Percentiles rank a stretch among this genome's conserved stretches.
Evolutionary conservation across 2,113 vertebrate genomes (phyloP).

Genomic region (Forbesichthys agassizii): DNA sequence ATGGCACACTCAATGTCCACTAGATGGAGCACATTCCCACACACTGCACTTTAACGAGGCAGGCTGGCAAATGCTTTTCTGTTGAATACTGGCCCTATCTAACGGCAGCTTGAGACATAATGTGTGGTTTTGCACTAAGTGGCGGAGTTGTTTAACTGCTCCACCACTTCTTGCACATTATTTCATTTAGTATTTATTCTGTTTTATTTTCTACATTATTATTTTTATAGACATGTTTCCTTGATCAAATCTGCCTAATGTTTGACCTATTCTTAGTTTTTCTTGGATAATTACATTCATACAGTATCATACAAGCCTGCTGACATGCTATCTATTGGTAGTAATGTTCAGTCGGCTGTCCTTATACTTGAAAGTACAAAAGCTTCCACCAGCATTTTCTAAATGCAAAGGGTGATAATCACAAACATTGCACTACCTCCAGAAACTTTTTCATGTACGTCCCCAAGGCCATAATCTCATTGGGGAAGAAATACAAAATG

Average conservation of each 20-base stretch:
- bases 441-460: neutral
- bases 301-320: neutral
- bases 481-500: no score
- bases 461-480: no score
- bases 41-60: neutral
- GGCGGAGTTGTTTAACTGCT: neutral
- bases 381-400: slow-evolving; percentile 47
- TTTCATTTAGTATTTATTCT: slow-evolving; percentile 18
- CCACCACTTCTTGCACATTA: slow-evolving; percentile 39
- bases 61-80: slow-evolving; percentile 9
- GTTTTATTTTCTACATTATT: slow-evolving; percentile 10
- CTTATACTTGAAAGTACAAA: slow-evolving; percentile 40
- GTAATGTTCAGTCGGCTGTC: slow-evolving; percentile 6
- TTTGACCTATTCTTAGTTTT: neutral
- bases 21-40: slow-evolving; percentile 34
- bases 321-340: slow-evolving; percentile 23
- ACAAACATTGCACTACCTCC: neutral
- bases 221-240: slow-evolving; percentile 1
- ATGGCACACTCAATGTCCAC: slow-evolving; percentile 25
- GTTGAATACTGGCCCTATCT: neutral
- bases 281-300: neutral
- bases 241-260: slow-evolving; percentile 14
- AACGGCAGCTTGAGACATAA: slow-evolving; percentile 25
- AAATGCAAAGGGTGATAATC: slow-evolving; percentile 16
- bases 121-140: slow-evolving; percentile 15